Evolutionary conservation across 2,888 invertebrate genomes (phyloP), one percentile per base, ranked within the genome.

Genomic region (Erynnis tages): DNA sequence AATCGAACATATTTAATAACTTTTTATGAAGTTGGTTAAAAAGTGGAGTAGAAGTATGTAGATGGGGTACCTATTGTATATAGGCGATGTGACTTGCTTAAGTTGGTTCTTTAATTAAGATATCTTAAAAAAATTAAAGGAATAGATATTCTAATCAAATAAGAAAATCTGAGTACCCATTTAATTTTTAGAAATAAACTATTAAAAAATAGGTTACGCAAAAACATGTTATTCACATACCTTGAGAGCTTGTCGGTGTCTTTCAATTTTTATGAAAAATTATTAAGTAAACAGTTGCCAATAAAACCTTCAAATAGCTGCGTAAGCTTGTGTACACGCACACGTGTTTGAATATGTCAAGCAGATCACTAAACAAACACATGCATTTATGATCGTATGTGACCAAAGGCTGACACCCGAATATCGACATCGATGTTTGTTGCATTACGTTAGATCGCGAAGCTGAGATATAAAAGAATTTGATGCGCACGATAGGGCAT

Each of bases 381-480:
- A 63, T 53, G 60, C 56, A 54, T 60, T 57, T 67, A 68, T 69
- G 73, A 67, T 71, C 71, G 71, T 67, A 66, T 75, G 73, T 79
- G 76, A 78, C 72, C 72, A 75, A 74, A 78, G 80, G 74, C 70
- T 62, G 50, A 63, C 63, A 71, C 68, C 67, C 73, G 71, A 69
- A 80, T 80, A 81, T 76, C 77, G 77, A 78, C 72, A 79, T 74
- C 71, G 66, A 67, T 78, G 67, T 78, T 79, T 78, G 75, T 67
- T 61, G 69, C 69, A n/a, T n/a, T n/a, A n/a, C 71, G 63, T 79
- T 72, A 78, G 80, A 77, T n/a, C n/a, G n/a, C n/a, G n/a, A n/a
- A n/a, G n/a, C n/a, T n/a, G n/a, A n/a, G n/a, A n/a, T 87, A 87
- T 88, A 87, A 79, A 87, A 87, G 84, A 82, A 70, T 77, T 71